These are phyloP conservation scores for Platerodrilus igneus DNA, from an alignment of 2,888 invertebrate genomes.

Conservation along the genomic window DNA sequence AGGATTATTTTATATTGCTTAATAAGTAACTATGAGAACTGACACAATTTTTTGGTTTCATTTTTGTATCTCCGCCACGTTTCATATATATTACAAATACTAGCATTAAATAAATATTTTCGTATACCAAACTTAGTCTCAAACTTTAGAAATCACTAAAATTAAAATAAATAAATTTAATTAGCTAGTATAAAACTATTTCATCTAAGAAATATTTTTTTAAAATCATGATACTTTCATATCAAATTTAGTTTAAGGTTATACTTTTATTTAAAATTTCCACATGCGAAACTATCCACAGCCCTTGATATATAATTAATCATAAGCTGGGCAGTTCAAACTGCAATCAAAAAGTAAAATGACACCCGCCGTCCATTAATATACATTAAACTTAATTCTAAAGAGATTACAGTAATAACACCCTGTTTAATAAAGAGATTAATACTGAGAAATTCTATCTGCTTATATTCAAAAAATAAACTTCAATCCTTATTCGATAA, in stretches of 20 bases:
- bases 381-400: conserved; percentile 23
- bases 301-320: conserved; percentile 28
- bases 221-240: no score
- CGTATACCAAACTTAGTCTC: no score
- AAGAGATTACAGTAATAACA: conserved; percentile 26
- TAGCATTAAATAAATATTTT: no score
- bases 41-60: conserved; percentile 22
- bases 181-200: no score
- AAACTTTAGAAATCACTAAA: no score
- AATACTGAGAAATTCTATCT: conserved; percentile 27
- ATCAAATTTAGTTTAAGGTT: conserved; percentile 11
- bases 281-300: conserved; percentile 30
- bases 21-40: conserved; percentile 17
- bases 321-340: neutral
- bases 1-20: conserved; percentile 23
- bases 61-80: no score
- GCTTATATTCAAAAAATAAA: conserved; percentile 21
- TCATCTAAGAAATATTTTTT: no score
- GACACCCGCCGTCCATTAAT: conserved; percentile 7
- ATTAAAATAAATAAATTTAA: no score
- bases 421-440: conserved; percentile 29
- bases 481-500: conserved; percentile 20
- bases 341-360: conserved; percentile 2
- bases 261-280: conserved; percentile 13
- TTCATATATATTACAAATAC: no score